A percentile compares a stretch with the other conserved stretches of the same genome.
Evolutionary conservation across 1,140 invertebrate species (phyloP).

Genomic region (Druon quercuslanigerum): DNA sequence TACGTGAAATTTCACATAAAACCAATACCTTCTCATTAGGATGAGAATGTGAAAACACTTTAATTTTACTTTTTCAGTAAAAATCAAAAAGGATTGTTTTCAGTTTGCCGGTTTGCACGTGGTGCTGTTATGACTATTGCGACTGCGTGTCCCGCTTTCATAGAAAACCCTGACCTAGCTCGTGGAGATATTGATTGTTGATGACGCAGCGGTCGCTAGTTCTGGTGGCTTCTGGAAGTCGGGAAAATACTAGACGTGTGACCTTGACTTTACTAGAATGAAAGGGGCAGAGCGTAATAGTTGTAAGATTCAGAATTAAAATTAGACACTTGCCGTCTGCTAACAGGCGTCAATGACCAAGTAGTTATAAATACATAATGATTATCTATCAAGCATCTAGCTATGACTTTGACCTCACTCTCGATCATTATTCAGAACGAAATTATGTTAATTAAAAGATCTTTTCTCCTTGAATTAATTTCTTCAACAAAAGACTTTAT

Average conservation of each 20-base stretch:
- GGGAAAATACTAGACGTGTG: neutral
- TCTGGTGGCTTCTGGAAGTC: neutral
- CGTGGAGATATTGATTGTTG: neutral
- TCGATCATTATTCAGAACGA: no score
- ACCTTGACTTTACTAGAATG: neutral
- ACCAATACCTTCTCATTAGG: no score
- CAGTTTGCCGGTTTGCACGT: neutral
- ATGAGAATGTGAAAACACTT: no score
- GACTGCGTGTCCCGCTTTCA: neutral
- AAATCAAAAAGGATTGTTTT: neutral
- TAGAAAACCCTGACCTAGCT: neutral
- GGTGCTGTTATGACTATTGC: conserved; percentile 10
- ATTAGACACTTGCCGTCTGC: no score
- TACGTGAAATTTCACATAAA: no score
- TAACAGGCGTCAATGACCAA: no score
- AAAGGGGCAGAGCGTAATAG: neutral
- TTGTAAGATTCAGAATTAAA: no score
- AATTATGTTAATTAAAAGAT: no score
- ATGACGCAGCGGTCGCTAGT: neutral
- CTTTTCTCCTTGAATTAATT: no score
- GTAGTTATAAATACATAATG: no score
- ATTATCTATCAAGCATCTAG: neutral
- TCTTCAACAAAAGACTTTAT: no score
- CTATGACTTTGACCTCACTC: neutral
- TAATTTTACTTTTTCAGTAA: neutral